Percentiles rank a stretch among this genome's conserved stretches.
Conservation (phyloP, 2,888 invertebrate species). For the Dendrolimus pini region DNA sequence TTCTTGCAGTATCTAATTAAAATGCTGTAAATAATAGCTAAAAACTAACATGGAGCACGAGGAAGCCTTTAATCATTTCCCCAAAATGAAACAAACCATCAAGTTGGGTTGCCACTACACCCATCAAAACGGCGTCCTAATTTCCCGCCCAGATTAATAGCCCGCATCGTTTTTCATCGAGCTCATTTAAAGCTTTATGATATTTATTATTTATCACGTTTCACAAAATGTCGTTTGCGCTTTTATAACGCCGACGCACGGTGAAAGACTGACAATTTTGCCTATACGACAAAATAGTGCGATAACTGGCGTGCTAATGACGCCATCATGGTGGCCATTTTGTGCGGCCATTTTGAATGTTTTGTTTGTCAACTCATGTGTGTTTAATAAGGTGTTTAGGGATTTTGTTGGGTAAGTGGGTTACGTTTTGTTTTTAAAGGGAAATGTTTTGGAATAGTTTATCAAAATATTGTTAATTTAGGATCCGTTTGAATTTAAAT, state of each 20-base stretch:
- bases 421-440: constrained; percentile 18
- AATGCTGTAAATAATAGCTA: background rate
- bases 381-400: constrained; percentile 8
- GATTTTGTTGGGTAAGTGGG: constrained; percentile 7
- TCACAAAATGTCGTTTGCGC: constrained; percentile 62
- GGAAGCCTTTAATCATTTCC: background rate
- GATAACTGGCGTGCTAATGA: constrained; percentile 69
- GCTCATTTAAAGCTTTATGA: constrained; percentile 41
- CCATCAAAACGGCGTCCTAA: constrained; percentile 49
- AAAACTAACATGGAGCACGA: background rate
- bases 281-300: constrained; percentile 73
- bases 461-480: background rate
- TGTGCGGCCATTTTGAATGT: constrained; percentile 53
- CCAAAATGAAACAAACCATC: background rate
- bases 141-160: constrained; percentile 58
- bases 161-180: constrained; percentile 64
- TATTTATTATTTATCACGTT: constrained; percentile 64
- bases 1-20: no score
- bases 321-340: constrained; percentile 54
- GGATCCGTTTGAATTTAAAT: no score
- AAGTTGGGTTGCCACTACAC: constrained; percentile 17
- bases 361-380: constrained; percentile 54
- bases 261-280: constrained; percentile 72
- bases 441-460: constrained; percentile 13
- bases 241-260: constrained; percentile 63